These are phyloP conservation scores for Brevipalpus yothersi DNA, from an alignment of 1,140 invertebrate species.

Conservation along the genomic window DNA sequence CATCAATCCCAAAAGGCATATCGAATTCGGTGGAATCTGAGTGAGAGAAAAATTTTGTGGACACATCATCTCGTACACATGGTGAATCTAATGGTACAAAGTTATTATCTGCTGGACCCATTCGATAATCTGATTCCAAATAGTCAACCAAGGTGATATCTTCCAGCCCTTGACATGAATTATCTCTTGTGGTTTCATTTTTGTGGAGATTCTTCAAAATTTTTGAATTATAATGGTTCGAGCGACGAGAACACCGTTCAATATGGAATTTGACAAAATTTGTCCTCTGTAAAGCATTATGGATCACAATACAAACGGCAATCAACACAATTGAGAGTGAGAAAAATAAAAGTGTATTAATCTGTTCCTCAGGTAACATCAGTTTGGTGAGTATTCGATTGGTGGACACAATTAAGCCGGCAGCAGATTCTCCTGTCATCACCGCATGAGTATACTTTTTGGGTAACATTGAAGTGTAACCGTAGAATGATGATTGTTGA, in stretches of 20 bases:
- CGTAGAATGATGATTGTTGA: conserved; percentile 80
- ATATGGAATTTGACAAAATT: conserved; percentile 62
- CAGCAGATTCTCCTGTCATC: conserved; percentile 75
- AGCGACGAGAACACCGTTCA: conserved; percentile 35
- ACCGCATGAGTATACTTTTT: conserved; percentile 68
- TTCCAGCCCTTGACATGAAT: background rate
- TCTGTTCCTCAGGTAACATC: conserved; percentile 34
- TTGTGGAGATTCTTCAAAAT: background rate
- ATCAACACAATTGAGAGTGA: conserved; percentile 44
- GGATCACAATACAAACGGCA: conserved; percentile 41
- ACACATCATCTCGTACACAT: background rate
- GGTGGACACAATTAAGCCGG: conserved; percentile 54
- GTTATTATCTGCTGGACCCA: background rate
- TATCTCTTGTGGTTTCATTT: background rate
- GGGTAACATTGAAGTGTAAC: conserved; percentile 71
- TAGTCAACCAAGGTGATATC: background rate
- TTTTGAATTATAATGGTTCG: background rate
- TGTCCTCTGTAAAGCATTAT: conserved; percentile 39
- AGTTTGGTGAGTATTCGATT: conserved; percentile 59
- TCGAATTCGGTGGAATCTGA: conserved; percentile 10
- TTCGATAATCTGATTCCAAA: background rate
- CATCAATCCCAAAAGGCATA: conserved; percentile 9
- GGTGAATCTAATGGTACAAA: background rate
- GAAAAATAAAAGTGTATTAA: conserved; percentile 66
- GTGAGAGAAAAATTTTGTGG: background rate